Percentiles rank a stretch among this genome's conserved stretches.
phyloP scores from a whole-genome alignment of 2,888 invertebrate species.

The Drosophila putrida region DNA sequence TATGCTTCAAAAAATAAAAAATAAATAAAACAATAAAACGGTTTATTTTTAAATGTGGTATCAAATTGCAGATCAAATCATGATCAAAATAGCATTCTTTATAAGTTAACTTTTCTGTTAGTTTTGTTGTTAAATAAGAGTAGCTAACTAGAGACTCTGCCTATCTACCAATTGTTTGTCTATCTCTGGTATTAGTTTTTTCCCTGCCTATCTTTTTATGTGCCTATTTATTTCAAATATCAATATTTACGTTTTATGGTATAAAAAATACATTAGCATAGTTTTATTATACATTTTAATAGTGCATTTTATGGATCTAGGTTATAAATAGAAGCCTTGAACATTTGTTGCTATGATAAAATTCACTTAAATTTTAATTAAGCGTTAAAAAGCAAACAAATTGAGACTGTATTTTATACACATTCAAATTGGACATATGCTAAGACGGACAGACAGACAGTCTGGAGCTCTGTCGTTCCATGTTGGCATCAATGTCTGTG shows the following conservation, averaged over 20 bases:
- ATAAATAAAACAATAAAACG: too few relatives aligned
- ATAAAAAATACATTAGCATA: slow-evolving; percentile 1
- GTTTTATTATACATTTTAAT: not conserved
- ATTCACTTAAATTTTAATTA: slow-evolving; percentile 65
- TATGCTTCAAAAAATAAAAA: too few relatives aligned
- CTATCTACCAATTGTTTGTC: not conserved
- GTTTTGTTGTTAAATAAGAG: too few relatives aligned
- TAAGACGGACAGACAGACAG: slow-evolving; percentile 10
- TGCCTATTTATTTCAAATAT: not conserved
- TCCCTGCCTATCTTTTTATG: not conserved
- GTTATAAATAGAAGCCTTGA: slow-evolving; percentile 15
- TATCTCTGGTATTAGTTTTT: not conserved
- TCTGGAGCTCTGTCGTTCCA: slow-evolving; percentile 12
- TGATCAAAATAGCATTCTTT: too few relatives aligned
- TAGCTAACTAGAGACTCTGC: too few relatives aligned
- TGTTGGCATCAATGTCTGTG: slow-evolving; percentile 35
- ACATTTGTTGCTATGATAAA: slow-evolving; percentile 46
- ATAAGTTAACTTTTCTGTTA: too few relatives aligned
- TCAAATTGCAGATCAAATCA: too few relatives aligned
- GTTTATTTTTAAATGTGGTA: too few relatives aligned
- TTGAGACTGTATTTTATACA: slow-evolving; percentile 35
- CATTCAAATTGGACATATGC: slow-evolving; percentile 13
- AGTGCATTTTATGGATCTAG: not conserved
- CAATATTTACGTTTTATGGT: not conserved
- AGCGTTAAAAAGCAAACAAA: slow-evolving; percentile 58